These are phyloP conservation scores for Chiroxiphia lanceolata DNA, from an alignment of 2,797 vertebrate genomes.

Conservation along the genomic window DNA sequence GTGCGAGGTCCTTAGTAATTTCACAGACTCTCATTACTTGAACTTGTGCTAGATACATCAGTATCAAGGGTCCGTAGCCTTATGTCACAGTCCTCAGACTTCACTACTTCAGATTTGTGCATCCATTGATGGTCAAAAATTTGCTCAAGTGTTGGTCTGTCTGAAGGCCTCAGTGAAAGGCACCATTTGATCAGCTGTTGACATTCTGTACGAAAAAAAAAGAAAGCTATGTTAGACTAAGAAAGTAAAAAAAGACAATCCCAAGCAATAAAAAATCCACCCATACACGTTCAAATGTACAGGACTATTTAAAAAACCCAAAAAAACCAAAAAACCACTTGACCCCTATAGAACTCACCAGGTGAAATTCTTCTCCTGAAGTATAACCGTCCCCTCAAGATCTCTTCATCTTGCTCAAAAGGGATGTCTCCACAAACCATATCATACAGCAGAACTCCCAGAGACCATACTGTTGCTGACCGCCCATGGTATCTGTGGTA, in stretches of 20 bases:
- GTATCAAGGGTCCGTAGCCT: conserved; percentile 88
- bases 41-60: conserved; percentile 94
- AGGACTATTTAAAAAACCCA: neutral
- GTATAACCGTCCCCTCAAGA: conserved; percentile 88
- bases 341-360: conserved; percentile 72
- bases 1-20: conserved; percentile 56
- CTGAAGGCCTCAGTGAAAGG: conserved; percentile 92
- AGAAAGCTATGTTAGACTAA: neutral
- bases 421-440: conserved; percentile 99
- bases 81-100: conserved; percentile 85
- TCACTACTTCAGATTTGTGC: conserved; percentile 81
- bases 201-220: conserved; percentile 81
- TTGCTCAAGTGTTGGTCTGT: conserved; percentile 95
- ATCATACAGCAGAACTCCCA: conserved; percentile 94
- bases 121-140: conserved; percentile 96
- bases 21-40: conserved; percentile 96
- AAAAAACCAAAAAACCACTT: too few relatives aligned
- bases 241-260: neutral
- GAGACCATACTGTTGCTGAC: conserved; percentile 95
- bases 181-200: conserved; percentile 98
- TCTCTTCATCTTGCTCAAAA: conserved; percentile 97
- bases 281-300: accelerated
- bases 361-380: conserved; percentile 93
- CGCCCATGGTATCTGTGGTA: conserved; percentile 96
- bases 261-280: neutral